These are phyloP conservation scores for Siniperca knerii DNA, from an alignment of 2,113 vertebrate species.

Conservation along the genomic window DNA sequence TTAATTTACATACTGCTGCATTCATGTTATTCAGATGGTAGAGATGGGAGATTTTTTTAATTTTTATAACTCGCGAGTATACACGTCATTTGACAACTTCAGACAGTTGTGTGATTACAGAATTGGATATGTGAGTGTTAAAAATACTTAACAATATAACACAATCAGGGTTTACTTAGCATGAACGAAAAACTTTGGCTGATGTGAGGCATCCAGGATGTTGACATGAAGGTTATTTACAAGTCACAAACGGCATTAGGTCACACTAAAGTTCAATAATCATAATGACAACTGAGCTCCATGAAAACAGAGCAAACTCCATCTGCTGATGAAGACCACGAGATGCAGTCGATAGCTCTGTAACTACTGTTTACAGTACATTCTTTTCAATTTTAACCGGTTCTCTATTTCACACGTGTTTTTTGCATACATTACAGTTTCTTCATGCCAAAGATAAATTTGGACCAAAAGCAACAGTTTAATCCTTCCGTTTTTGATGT, in stretches of 20 bases:
- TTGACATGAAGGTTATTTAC: neutral
- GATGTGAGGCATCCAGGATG: neutral
- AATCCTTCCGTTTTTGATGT: neutral
- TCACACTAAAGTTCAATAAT: neutral
- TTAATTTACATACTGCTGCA: neutral
- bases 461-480: neutral
- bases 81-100: neutral
- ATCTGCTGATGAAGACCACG: neutral
- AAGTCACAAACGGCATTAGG: neutral
- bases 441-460: neutral
- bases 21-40: neutral
- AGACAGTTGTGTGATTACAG: neutral
- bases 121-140: neutral
- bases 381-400: neutral
- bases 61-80: neutral
- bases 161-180: neutral
- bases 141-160: neutral
- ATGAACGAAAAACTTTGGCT: neutral
- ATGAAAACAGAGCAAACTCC: too few species aligned
- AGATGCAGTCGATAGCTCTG: neutral
- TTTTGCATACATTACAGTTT: neutral
- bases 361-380: neutral
- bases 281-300: too few species aligned
- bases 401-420: neutral
- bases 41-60: neutral